These are phyloP conservation scores for Epinephelus fuscoguttatus DNA, from an alignment of 2,113 vertebrate genomes.

Conservation along the genomic window DNA sequence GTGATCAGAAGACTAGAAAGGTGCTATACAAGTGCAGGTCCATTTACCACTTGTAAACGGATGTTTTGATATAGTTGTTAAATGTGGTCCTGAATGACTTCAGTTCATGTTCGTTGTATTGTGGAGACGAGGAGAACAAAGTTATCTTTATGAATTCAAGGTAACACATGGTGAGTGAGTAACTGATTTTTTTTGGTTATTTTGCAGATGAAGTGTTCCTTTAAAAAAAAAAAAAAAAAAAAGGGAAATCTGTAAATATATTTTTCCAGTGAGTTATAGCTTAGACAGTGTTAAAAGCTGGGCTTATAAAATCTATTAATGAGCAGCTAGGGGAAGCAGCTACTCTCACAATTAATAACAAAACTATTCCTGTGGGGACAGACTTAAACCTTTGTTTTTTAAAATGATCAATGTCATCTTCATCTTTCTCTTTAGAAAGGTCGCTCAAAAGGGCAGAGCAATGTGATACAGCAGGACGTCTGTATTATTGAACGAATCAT, in stretches of 20 bases:
- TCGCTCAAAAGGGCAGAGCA: slow-evolving; percentile 28
- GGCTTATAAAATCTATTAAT: neutral
- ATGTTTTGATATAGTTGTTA: no score
- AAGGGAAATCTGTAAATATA: neutral
- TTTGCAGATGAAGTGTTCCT: no score
- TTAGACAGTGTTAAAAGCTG: neutral
- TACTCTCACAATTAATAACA: neutral
- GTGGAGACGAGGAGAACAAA: no score
- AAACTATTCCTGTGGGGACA: neutral
- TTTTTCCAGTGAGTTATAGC: neutral
- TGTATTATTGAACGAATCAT: slow-evolving; percentile 44
- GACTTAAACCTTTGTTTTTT: slow-evolving; percentile 22
- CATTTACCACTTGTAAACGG: no score
- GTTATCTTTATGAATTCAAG: no score
- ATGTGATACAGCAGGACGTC: slow-evolving; percentile 39
- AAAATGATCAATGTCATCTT: slow-evolving; percentile 47
- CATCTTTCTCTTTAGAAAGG: slow-evolving; percentile 19
- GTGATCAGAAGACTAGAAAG: no score
- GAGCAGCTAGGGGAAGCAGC: neutral
- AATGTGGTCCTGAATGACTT: no score
- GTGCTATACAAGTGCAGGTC: no score
- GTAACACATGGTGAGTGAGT: no score
- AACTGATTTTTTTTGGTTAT: no score
- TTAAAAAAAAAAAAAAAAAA: neutral
- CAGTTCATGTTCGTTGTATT: no score